Percentiles rank a stretch among this genome's conserved stretches.
Conservation (phyloP, 2,797 vertebrate genomes). For the Pelobates cultripes region DNA sequence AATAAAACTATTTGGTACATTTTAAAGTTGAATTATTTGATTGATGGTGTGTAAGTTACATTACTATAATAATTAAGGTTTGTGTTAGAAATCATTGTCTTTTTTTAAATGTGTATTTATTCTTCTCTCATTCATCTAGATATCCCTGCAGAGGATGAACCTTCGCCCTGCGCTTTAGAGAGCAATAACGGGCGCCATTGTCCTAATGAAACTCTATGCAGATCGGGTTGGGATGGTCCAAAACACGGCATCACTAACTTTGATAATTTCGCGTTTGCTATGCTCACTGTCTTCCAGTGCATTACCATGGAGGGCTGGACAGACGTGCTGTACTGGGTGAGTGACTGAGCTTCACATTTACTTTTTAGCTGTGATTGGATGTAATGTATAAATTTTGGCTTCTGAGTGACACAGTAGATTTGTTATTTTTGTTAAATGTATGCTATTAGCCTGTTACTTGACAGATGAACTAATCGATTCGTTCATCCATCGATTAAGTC, state of each 20-base stretch:
- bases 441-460: too few species aligned
- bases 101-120: not conserved
- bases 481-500: too few species aligned
- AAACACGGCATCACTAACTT: constrained; percentile 98
- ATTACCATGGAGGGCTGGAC: constrained; percentile 99
- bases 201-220: constrained; percentile 83
- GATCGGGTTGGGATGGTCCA: constrained; percentile 89
- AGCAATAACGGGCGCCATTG: constrained; percentile 91
- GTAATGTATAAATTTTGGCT: too few species aligned
- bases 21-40: too few species aligned
- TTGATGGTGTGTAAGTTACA: too few species aligned
- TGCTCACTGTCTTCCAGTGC: constrained; percentile 98
- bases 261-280: constrained; percentile 98
- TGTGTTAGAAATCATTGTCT: not conserved
- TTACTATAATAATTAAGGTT: too few species aligned
- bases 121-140: constrained; percentile 66
- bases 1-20: too few species aligned
- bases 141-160: constrained; percentile 83
- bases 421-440: too few species aligned
- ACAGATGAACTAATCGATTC: too few species aligned
- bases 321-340: constrained; percentile 96
- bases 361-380: too few species aligned
- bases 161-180: constrained; percentile 87
- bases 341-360: constrained; percentile 43
- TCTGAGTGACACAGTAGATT: too few species aligned